These are phyloP conservation scores for Heliconius nattereri DNA, from an alignment of 1,140 invertebrate genomes.

Conservation along the genomic window DNA sequence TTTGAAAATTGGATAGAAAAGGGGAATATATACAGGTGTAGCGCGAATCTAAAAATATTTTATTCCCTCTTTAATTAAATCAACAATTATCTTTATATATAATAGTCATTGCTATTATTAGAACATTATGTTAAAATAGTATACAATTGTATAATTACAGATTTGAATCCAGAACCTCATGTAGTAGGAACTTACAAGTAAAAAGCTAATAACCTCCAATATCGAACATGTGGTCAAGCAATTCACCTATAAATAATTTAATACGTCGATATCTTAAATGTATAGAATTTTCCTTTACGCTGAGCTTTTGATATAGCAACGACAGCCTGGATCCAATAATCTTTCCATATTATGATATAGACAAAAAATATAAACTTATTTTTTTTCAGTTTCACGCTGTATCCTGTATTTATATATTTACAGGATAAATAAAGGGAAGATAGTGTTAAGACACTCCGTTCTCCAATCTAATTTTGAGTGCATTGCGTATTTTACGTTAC, in stretches of 20 bases:
- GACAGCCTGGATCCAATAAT: neutral
- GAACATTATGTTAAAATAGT: too few relatives aligned
- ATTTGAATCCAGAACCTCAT: too few relatives aligned
- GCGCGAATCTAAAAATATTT: too few relatives aligned
- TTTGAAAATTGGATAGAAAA: too few relatives aligned
- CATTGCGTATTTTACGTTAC: too few relatives aligned
- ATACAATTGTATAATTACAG: too few relatives aligned
- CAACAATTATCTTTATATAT: too few relatives aligned
- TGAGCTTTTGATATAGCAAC: conserved; percentile 1
- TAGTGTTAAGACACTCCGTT: neutral
- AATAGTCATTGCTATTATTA: too few relatives aligned
- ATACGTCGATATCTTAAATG: conserved; percentile 7
- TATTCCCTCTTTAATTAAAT: too few relatives aligned
- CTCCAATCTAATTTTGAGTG: too few relatives aligned
- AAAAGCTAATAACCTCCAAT: neutral
- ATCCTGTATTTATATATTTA: neutral
- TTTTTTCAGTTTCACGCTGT: neutral
- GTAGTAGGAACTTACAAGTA: neutral
- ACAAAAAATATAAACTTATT: neutral
- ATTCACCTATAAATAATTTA: conserved; percentile 4
- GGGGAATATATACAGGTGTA: too few relatives aligned
- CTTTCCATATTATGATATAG: neutral
- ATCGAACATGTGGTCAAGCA: neutral
- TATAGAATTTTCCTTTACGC: conserved; percentile 12
- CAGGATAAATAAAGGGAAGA: neutral